Base-by-base conservation (phyloP, 37 sponge, comb jelly and placozoan species). In the Haliclona indistincta region DNA sequence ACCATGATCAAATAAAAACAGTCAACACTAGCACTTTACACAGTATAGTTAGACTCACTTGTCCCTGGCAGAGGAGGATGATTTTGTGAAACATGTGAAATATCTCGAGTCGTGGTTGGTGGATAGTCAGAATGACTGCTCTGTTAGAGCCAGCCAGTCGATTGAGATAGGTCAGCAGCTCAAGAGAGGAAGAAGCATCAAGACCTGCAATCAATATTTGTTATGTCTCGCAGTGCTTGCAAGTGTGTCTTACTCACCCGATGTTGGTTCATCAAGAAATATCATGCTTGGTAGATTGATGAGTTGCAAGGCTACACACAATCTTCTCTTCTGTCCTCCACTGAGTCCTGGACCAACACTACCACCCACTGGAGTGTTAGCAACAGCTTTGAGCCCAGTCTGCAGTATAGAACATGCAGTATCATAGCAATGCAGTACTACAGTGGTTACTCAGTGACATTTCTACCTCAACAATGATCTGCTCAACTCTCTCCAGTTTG, bases 281-380 rank as follows among this genome's bases (percentile, higher is more conserved):
- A 91, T 52, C 39, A 91, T 43, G 54, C 76, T 86, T 13, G 86
- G 91, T 15, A 75, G 60, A 28, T 71, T 81, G 10, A 91, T 58
- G 13, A 91, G 75, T 40, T 91, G 91, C 4, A 91, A 43, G 37
- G 91, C 91, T 29, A 91, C 76, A 65, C 63, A 45, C 37, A 91
- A 54, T 51, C 86, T 45, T 52, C 86, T 71, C 61, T 85, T 91
- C 70, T 95, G 96, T 34, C 97, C 97, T 25, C 97, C 97, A 74
- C 97, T 97, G 1, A 97, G 83, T 0, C 94, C 94, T 43, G 82
- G 70, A 19, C 94, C 94, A 32, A 84, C 76, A n/a, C 52, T 51
- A 19, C 87, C 87, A 29, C 97, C 97, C 53, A 97, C 92, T 22
- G 49, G 35, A 1, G 86, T 88, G 41, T 97, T 87, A 43, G 89